These are phyloP conservation scores for Oxyruncus cristatus DNA, from an alignment of 2,113 vertebrate species.

Conservation along the genomic window DNA sequence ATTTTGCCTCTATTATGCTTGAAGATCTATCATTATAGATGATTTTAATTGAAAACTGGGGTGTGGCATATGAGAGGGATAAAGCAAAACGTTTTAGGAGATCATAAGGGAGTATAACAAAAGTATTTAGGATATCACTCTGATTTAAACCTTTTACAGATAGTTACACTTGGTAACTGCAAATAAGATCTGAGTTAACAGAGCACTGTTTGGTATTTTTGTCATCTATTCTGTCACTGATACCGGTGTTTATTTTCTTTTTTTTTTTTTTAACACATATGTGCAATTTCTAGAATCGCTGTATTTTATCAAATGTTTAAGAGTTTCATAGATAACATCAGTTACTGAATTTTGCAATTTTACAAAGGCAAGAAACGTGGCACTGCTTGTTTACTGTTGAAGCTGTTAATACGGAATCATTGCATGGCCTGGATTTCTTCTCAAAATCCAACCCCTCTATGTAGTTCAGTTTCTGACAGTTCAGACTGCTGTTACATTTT, in stretches of 20 bases:
- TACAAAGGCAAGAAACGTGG: background rate
- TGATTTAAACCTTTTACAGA: background rate
- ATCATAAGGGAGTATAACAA: background rate
- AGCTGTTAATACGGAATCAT: background rate
- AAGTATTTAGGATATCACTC: background rate
- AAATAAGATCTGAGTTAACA: background rate
- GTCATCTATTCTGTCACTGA: background rate
- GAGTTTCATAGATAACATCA: background rate
- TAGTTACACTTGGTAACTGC: background rate
- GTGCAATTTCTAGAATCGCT: background rate
- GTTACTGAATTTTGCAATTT: background rate
- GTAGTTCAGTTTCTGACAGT: background rate
- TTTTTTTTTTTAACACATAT: background rate
- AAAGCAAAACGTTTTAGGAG: background rate
- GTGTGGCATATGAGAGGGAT: background rate
- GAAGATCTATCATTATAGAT: background rate
- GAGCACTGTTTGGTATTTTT: background rate
- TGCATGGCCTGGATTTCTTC: background rate
- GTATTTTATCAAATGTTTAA: background rate
- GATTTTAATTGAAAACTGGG: background rate
- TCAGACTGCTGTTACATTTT: background rate
- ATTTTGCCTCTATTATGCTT: background rate
- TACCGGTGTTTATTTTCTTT: background rate
- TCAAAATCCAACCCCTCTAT: background rate
- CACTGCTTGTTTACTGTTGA: background rate